These are phyloP conservation scores for Anhinga rufa DNA, from an alignment of 2,113 vertebrate genomes.

Conservation along the genomic window DNA sequence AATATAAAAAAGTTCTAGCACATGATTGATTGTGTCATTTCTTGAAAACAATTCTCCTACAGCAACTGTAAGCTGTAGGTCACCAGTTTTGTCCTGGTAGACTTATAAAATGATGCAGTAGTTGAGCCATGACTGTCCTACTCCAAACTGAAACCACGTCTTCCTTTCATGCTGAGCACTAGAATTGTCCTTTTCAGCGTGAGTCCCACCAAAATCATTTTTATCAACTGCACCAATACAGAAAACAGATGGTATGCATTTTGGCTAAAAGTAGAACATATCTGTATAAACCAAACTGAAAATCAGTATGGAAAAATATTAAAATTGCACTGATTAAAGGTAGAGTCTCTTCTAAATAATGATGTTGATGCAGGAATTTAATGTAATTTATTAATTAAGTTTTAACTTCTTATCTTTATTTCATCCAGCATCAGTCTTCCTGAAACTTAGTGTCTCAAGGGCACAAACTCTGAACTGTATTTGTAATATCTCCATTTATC, in stretches of 20 bases:
- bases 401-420: not conserved
- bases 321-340: not conserved
- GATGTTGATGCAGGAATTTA: not conserved
- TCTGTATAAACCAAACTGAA: not conserved
- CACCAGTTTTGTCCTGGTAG: not conserved
- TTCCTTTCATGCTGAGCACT: not conserved
- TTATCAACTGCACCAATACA: not conserved
- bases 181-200: not conserved
- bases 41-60: not conserved
- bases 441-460: not conserved
- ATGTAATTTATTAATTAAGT: not conserved
- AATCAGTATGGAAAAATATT: not conserved
- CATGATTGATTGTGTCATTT: not conserved
- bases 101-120: not conserved
- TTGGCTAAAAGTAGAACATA: not conserved
- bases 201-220: not conserved
- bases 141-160: not conserved
- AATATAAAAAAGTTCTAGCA: not conserved
- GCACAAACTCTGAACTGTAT: not conserved
- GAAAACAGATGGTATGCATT: not conserved
- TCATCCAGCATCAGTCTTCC: not conserved
- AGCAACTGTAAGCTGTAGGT: not conserved
- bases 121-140: not conserved
- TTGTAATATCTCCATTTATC: not conserved
- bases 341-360: not conserved